Percentiles rank a stretch among this genome's conserved stretches.
phyloP scores from a whole-genome alignment of 2,888 invertebrate species.

The Sarcophaga carnaria region DNA sequence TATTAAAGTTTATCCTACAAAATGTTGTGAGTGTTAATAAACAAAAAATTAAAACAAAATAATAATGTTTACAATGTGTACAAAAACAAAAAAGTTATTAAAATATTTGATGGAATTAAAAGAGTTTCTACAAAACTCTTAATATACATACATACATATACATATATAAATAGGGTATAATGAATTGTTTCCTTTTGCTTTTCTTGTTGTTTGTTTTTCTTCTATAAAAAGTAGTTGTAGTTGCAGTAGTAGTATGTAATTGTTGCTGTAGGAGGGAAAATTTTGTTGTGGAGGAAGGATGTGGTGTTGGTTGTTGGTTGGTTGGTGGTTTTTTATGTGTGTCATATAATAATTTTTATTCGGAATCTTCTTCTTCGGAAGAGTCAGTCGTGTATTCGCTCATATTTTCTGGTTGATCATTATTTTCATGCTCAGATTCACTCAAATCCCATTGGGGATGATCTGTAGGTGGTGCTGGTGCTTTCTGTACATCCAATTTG shows the following conservation, averaged over 20 bases:
- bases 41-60: conserved; percentile 43
- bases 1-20: conserved; percentile 45
- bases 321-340: conserved; percentile 45
- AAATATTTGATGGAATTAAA: conserved; percentile 59
- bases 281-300: conserved; percentile 64
- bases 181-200: conserved; percentile 16
- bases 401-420: conserved; percentile 85
- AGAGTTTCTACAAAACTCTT: conserved; percentile 54
- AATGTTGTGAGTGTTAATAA: conserved; percentile 44
- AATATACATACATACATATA: conserved; percentile 34
- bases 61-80: conserved; percentile 31
- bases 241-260: conserved; percentile 37
- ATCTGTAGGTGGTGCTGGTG: conserved; percentile 93
- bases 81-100: conserved; percentile 17
- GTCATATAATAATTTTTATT: conserved; percentile 70
- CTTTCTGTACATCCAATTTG: conserved; percentile 98
- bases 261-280: conserved; percentile 60
- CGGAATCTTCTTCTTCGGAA: conserved; percentile 84
- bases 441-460: conserved; percentile 99
- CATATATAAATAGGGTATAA: conserved; percentile 25
- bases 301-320: conserved; percentile 35
- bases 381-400: conserved; percentile 87
- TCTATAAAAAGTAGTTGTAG: conserved; percentile 43
- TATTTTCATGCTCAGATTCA: conserved; percentile 91
- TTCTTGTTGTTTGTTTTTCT: conserved; percentile 2